These are phyloP conservation scores for Eulemur rufifrons DNA, from an alignment of 2,113 vertebrate genomes.

Conservation along the genomic window DNA sequence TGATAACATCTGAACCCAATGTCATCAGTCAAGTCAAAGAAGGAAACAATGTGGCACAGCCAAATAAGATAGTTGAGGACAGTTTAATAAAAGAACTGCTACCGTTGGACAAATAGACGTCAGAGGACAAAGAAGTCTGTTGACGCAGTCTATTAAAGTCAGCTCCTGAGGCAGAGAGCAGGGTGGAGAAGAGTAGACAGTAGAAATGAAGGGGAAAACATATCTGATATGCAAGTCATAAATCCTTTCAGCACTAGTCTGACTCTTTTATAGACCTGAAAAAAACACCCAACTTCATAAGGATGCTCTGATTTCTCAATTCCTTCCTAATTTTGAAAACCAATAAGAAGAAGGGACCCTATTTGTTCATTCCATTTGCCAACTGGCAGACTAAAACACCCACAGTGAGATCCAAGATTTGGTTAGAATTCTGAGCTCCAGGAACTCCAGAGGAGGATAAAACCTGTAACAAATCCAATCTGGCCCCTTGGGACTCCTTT, in stretches of 20 bases:
- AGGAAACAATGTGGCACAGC: neutral
- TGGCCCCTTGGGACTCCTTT: neutral
- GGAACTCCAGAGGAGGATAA: constrained; percentile 28
- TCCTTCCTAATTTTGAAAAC: constrained; percentile 22
- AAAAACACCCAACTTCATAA: constrained; percentile 3
- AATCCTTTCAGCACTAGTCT: neutral
- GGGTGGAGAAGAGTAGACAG: neutral
- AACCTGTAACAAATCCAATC: constrained; percentile 16
- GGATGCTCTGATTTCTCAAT: neutral
- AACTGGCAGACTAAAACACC: neutral
- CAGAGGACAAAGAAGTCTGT: neutral
- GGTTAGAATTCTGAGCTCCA: constrained; percentile 23
- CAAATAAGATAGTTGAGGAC: neutral
- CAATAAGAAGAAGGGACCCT: neutral
- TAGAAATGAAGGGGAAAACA: neutral
- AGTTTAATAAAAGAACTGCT: constrained; percentile 6
- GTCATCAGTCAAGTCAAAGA: constrained; percentile 20
- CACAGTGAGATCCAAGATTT: constrained; percentile 5
- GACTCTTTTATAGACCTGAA: neutral
- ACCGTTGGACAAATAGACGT: neutral
- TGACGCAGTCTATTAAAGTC: neutral
- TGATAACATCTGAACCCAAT: neutral
- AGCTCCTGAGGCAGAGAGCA: neutral
- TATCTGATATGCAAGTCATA: neutral
- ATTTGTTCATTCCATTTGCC: constrained; percentile 24